Percentiles rank a stretch among this genome's conserved stretches.
These are phyloP conservation scores for Ladona fulva DNA, from an alignment of 1,140 invertebrate species.

Conservation along the genomic window DNA sequence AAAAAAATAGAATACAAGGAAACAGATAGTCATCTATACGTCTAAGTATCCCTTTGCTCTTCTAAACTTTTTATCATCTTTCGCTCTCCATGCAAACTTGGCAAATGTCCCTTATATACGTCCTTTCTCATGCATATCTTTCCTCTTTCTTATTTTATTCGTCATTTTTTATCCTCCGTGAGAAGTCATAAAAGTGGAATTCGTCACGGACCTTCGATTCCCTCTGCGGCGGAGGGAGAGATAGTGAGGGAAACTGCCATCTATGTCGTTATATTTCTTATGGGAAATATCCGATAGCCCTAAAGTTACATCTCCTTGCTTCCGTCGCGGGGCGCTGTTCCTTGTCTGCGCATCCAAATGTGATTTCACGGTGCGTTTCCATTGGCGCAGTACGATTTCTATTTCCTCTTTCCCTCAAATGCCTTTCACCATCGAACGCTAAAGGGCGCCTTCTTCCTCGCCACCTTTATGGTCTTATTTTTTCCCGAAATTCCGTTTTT, in stretches of 20 bases:
- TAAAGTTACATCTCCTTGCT: background rate
- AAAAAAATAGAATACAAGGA: too few species aligned
- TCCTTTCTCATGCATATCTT: background rate
- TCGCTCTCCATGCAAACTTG: too few species aligned
- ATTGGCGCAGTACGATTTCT: background rate
- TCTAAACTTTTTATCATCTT: too few species aligned
- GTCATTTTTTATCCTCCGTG: background rate
- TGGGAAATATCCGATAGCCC: slow-evolving; percentile 3
- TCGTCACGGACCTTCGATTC: background rate
- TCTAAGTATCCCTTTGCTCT: too few species aligned
- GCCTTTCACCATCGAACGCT: background rate
- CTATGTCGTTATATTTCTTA: background rate
- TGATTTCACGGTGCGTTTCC: slow-evolving; percentile 3
- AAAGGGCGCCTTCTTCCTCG: too few species aligned
- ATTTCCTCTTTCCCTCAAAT: background rate
- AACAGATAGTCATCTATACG: too few species aligned
- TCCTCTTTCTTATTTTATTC: background rate
- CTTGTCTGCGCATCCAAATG: background rate
- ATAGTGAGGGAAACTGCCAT: background rate
- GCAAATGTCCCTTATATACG: background rate
- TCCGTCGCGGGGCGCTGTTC: background rate
- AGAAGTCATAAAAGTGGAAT: background rate
- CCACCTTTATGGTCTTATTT: too few species aligned
- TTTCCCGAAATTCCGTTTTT: too few species aligned
- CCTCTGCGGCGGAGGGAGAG: background rate